phyloP scores from a whole-genome alignment of 2,888 invertebrate genomes.

The Augiades crinisus region DNA sequence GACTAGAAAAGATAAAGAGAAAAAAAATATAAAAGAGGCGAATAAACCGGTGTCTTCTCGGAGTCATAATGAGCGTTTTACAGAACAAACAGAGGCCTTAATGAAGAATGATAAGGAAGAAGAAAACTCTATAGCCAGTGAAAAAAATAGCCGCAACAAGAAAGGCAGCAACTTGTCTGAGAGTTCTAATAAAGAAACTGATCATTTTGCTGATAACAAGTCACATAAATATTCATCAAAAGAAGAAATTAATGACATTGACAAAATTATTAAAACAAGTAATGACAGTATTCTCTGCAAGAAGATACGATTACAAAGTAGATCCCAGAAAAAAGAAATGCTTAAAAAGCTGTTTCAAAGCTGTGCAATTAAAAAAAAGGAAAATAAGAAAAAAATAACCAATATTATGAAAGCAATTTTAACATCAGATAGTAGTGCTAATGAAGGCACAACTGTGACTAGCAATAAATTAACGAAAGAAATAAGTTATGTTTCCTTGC shows the following conservation, averaged over 20 bases:
- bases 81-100: constrained; percentile 16
- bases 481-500: constrained; percentile 44
- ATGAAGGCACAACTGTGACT: constrained; percentile 38
- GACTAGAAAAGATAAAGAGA: too few relatives aligned
- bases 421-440: constrained; percentile 52
- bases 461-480: constrained; percentile 45
- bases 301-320: constrained; percentile 30
- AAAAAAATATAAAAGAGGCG: constrained; percentile 47
- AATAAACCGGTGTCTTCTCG: constrained; percentile 22
- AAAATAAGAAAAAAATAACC: constrained; percentile 43
- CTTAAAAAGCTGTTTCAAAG: constrained; percentile 52
- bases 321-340: constrained; percentile 50
- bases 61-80: constrained; percentile 5
- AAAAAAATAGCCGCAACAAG: constrained; percentile 9
- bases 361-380: constrained; percentile 36
- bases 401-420: constrained; percentile 52
- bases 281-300: constrained; percentile 2
- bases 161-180: constrained; percentile 18
- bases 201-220: constrained; percentile 1
- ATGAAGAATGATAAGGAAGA: constrained; percentile 12
- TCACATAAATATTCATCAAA: constrained; percentile 1
- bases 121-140: neutral
- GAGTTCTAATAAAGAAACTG: constrained; percentile 22
- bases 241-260: neutral
- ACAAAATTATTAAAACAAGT: neutral